Percentiles rank a stretch among this genome's conserved stretches.
Evolutionary conservation across 2,797 vertebrate genomes (phyloP).

Genomic region (Pangasius djambal): DNA sequence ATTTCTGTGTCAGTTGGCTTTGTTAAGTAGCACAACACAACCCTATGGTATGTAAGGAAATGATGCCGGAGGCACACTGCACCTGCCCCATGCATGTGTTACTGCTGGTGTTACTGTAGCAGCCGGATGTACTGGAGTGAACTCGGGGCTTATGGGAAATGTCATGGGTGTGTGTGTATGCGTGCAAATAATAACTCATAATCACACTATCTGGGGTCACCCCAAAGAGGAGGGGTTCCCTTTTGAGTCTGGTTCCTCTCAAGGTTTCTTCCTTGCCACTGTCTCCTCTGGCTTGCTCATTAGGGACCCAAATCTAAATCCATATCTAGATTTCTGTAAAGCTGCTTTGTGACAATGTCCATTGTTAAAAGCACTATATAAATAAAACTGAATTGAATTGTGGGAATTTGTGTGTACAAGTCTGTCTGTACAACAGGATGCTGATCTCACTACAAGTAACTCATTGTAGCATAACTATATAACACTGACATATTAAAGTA

Average conservation of each 20-base stretch:
- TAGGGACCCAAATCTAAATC: not conserved
- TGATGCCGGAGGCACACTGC: not conserved
- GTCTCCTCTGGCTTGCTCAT: not conserved
- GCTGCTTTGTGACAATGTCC: not conserved
- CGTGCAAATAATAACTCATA: not conserved
- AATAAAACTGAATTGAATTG: not conserved
- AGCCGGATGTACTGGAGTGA: not conserved
- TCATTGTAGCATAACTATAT: not conserved
- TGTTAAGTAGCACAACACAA: not conserved
- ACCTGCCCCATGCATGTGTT: slow-evolving; percentile 25
- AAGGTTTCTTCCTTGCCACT: not conserved
- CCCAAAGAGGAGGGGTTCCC: not conserved
- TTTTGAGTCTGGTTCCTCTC: not conserved
- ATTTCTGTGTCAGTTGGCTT: slow-evolving; percentile 11
- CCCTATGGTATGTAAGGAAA: slow-evolving; percentile 19
- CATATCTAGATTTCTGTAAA: not conserved
- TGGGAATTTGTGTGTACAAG: not conserved
- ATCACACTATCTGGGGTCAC: not conserved
- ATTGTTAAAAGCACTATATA: not conserved
- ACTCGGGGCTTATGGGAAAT: not conserved
- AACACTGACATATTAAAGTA: not conserved
- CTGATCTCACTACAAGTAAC: not conserved
- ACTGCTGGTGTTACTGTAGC: not conserved
- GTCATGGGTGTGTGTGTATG: too few relatives aligned
- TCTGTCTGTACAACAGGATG: slow-evolving; percentile 1